phyloP scores from a whole-genome alignment of 2,797 vertebrate genomes.

The Clamator glandarius region DNA sequence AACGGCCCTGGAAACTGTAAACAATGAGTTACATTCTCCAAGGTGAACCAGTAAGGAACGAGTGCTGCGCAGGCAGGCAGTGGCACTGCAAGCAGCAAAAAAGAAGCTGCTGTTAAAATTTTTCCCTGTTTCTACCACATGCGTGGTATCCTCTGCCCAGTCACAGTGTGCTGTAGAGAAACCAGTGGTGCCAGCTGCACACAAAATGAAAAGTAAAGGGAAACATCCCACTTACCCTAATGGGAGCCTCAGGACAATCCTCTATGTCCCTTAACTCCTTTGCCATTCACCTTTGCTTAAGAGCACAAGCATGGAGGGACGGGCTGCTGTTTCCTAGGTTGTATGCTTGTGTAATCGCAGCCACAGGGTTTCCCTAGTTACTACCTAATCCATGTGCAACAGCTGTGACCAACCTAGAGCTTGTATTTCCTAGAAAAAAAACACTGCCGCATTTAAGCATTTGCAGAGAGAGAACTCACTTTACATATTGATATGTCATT shows the following conservation, averaged over 20 bases:
- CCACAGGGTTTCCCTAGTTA: constrained; percentile 50
- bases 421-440: background rate
- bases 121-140: background rate
- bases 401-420: background rate
- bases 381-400: constrained; percentile 51
- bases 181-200: background rate
- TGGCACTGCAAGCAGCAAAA: background rate
- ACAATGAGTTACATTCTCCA: background rate
- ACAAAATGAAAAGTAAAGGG: background rate
- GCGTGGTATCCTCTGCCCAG: background rate
- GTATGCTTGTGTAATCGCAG: background rate
- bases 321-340: background rate
- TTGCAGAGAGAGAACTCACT: background rate
- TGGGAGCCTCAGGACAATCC: background rate
- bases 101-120: background rate
- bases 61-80: background rate
- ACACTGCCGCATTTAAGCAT: background rate
- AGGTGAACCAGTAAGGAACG: background rate
- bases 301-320: background rate
- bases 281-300: background rate
- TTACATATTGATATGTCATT: background rate
- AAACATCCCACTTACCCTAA: background rate
- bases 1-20: background rate
- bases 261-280: background rate
- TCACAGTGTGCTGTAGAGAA: background rate